Evolutionary conservation across 2,888 invertebrate genomes (phyloP).

Genomic region (Subacronicta megacephala): DNA sequence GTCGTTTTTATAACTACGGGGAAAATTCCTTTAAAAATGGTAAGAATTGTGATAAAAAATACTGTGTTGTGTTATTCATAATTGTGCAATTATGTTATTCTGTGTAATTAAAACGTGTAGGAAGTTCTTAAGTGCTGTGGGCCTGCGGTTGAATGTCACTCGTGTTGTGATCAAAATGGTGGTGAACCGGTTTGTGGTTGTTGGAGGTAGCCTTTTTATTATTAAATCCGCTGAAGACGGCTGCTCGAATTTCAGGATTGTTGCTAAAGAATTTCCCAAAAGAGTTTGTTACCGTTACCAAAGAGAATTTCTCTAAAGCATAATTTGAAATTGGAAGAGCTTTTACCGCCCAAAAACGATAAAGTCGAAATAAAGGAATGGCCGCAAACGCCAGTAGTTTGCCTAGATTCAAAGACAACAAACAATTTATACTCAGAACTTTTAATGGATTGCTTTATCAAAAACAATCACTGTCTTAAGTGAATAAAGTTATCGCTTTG

Average conservation of each 20-base stretch:
- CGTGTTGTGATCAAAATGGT: slow-evolving; percentile 57
- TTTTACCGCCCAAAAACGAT: slow-evolving; percentile 18
- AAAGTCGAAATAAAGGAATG: slow-evolving; percentile 6
- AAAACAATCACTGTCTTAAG: slow-evolving; percentile 10
- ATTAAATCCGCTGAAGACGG: slow-evolving; percentile 13
- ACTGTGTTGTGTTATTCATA: slow-evolving; percentile 44
- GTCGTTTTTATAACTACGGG: slow-evolving; percentile 59
- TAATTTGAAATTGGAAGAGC: slow-evolving; percentile 26
- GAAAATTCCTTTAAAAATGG: slow-evolving; percentile 59
- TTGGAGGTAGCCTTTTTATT: slow-evolving; percentile 45
- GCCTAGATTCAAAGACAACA: slow-evolving; percentile 27
- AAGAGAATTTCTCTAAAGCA: slow-evolving; percentile 7
- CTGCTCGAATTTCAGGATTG: slow-evolving; percentile 15
- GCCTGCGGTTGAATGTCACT: slow-evolving; percentile 51
- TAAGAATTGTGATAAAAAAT: slow-evolving; percentile 56
- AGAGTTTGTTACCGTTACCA: slow-evolving; percentile 2
- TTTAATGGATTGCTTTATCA: slow-evolving; percentile 15
- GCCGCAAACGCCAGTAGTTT: slow-evolving; percentile 11
- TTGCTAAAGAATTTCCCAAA: slow-evolving; percentile 11
- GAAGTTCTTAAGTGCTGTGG: slow-evolving; percentile 59
- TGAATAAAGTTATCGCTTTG: slow-evolving; percentile 2
- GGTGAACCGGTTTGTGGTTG: slow-evolving; percentile 54
- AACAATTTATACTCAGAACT: slow-evolving; percentile 21
- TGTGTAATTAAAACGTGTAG: slow-evolving; percentile 49
- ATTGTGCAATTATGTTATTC: slow-evolving; percentile 42